Conservation (phyloP, 2,888 invertebrate genomes). For the Oscheius sp. region DNA sequence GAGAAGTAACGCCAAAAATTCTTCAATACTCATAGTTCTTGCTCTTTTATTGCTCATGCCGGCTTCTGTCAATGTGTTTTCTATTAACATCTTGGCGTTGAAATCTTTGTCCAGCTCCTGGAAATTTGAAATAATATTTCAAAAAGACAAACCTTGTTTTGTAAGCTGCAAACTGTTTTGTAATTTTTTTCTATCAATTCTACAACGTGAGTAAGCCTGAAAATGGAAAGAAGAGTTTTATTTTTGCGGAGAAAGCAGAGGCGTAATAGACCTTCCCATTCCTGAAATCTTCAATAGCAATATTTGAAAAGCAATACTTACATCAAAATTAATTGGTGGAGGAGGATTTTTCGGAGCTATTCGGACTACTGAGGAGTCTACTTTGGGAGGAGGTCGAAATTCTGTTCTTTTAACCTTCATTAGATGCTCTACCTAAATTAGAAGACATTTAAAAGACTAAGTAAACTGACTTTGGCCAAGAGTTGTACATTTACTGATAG, state of each 20-base stretch:
- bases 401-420: slow-evolving; percentile 92
- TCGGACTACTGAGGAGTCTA: slow-evolving; percentile 96
- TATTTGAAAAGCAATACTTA: not conserved
- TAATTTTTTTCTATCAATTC: slow-evolving; percentile 90
- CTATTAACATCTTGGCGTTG: slow-evolving; percentile 83
- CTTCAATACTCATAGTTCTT: slow-evolving; percentile 92
- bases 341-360: slow-evolving; percentile 97
- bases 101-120: slow-evolving; percentile 83
- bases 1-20: slow-evolving; percentile 86
- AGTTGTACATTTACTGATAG: slow-evolving; percentile 95
- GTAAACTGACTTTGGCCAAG: slow-evolving; percentile 82
- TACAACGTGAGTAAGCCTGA: slow-evolving; percentile 78
- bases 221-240: slow-evolving; percentile 89
- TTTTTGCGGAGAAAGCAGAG: slow-evolving; percentile 95
- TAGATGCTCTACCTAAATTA: slow-evolving; percentile 74
- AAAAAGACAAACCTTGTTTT: slow-evolving; percentile 78
- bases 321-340: slow-evolving; percentile 74
- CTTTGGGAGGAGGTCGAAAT: slow-evolving; percentile 95
- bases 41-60: slow-evolving; percentile 83
- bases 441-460: no score
- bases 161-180: slow-evolving; percentile 84
- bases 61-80: slow-evolving; percentile 78
- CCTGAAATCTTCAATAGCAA: slow-evolving; percentile 74
- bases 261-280: slow-evolving; percentile 97
- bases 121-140: slow-evolving; percentile 61